Base-by-base conservation (phyloP, 2,888 invertebrate species). In the Pecten maximus region DNA sequence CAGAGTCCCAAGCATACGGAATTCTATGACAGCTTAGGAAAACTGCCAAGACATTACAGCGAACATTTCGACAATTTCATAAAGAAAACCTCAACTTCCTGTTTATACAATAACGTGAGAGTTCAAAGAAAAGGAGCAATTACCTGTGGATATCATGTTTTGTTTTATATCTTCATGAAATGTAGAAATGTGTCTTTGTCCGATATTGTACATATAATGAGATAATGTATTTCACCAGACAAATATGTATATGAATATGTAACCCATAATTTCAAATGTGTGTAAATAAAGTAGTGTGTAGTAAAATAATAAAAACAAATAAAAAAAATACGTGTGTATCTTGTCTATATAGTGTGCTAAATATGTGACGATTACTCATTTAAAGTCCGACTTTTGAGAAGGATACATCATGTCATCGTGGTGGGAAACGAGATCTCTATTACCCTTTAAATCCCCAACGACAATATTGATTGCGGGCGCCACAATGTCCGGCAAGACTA, bases 401-500 rank as follows among this genome's bases (percentile, higher is more conserved):
- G n/a, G n/a, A n/a, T n/a, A n/a, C n/a, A n/a, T n/a, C n/a, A n/a
- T n/a, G n/a, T n/a, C n/a, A n/a, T n/a, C n/a, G n/a, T n/a, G n/a
- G n/a, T n/a, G n/a, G n/a, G n/a, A n/a, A n/a, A n/a, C n/a, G n/a
- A n/a, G n/a, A n/a, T n/a, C n/a, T n/a, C n/a, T n/a, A n/a, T n/a
- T n/a, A n/a, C n/a, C n/a, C n/a, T n/a, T n/a, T n/a, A n/a, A n/a
- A n/a, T n/a, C n/a, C n/a, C n/a, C n/a, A n/a, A n/a, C n/a, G n/a
- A n/a, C n/a, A n/a, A n/a, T 40, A 10, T n/a, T 87, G 44, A n/a
- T 89, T 28, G 10, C 40, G 1, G 89, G 90, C 3, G 54, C 89
- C 10, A 89, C 35, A 4, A 89, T 89, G 54, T 40, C 35, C 15
- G 89, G 89, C 40, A 91, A 91, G 60, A 87, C 90, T 19, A 40